A percentile compares a stretch with the other conserved stretches of the same genome.
These are phyloP conservation scores for Argyresthia albistria DNA, from an alignment of 2,888 invertebrate species.

Conservation along the genomic window DNA sequence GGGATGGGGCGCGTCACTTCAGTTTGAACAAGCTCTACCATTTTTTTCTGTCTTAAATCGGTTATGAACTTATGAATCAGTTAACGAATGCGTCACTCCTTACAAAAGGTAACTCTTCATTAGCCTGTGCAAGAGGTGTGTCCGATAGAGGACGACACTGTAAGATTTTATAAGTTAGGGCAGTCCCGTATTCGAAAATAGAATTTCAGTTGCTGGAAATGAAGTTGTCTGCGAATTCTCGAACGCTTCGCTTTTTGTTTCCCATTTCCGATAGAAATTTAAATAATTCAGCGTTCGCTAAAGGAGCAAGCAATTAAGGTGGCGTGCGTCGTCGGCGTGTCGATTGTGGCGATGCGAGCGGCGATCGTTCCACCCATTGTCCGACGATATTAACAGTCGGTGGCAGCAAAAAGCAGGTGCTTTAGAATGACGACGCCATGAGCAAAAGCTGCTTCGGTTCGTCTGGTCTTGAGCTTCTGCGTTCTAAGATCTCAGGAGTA, in stretches of 20 bases:
- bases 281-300: slow-evolving; percentile 37
- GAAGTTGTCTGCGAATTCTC: background rate
- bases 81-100: no score
- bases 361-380: slow-evolving; percentile 44
- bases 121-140: no score
- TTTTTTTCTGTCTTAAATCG: no score
- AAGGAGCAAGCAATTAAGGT: slow-evolving; percentile 55
- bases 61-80: no score
- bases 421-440: slow-evolving; percentile 11
- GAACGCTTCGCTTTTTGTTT: slow-evolving; percentile 17
- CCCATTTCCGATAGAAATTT: slow-evolving; percentile 24
- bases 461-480: no score
- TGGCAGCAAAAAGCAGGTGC: slow-evolving; percentile 36
- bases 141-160: no score
- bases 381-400: slow-evolving; percentile 43
- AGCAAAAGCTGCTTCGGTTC: background rate
- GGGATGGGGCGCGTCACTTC: no score
- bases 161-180: no score
- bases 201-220: background rate
- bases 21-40: no score
- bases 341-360: slow-evolving; percentile 45
- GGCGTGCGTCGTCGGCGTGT: slow-evolving; percentile 33
- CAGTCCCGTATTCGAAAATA: background rate
- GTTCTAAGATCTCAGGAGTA: background rate
- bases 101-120: no score